Base-by-base conservation (phyloP, 1,140 invertebrate genomes). In the Caenorhabditis inopinata region DNA sequence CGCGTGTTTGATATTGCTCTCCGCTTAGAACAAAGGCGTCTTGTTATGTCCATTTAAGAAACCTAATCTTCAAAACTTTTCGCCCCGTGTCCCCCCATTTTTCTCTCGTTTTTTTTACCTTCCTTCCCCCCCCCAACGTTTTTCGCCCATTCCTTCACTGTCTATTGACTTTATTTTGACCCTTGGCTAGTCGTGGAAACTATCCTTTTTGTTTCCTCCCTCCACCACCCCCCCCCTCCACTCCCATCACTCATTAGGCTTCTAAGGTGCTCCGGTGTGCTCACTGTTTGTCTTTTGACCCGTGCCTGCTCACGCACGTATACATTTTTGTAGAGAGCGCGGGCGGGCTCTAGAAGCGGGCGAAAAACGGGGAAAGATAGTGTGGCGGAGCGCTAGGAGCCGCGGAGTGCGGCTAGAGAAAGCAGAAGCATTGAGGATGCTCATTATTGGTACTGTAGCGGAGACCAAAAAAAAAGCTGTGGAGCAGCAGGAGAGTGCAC, bases 131-230 rank as follows among this genome's bases (percentile, higher is more conserved):
- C n/a, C 45, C 11, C 11, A n/a, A 46, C 45, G n/a, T 11, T 46
- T n/a, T n/a, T 46, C 45, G 11, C 45, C 11, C n/a, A 11, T 11
- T n/a, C 45, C 45, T 46, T 46, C 11, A n/a, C n/a, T n/a, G n/a
- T 11, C 11, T 46, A 11, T n/a, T 46, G 11, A 11, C 11, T 11
- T 11, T 11, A 46, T 25, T 5, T n/a, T 51, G n/a, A 51, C 48
- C n/a, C 5, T 9, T n/a, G n/a, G n/a, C 48, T 25, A 18, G n/a
- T n/a, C 48, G n/a, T 6, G 38, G 62, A 35, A 35, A 38, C 16
- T 73, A 73, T 42, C 45, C n/a, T 45, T 46, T 74, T 47, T 18
- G 42, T 74, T 47, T 74, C 68, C 18, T 74, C 18, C 16, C 48
- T n/a, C n/a, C n/a, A n/a, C n/a, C n/a, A n/a, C n/a, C n/a, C n/a